Conservation (phyloP, 2,113 vertebrate genomes). For the Condylura cristata region DNA sequence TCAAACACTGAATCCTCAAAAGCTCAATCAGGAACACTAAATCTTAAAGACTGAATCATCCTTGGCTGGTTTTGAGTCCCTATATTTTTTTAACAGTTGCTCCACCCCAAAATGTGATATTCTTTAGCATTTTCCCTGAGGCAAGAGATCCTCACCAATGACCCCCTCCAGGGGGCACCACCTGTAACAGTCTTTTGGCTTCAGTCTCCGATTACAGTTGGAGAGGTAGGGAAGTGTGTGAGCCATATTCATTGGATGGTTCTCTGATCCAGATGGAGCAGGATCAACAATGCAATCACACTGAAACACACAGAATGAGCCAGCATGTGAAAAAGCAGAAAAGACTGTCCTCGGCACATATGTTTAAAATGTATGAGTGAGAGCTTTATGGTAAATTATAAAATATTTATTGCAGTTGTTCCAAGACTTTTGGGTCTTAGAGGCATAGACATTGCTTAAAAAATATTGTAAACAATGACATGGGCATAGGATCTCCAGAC, state of each 20-base stretch:
- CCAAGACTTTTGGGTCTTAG: conserved; percentile 17
- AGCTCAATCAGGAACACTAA: too few species aligned
- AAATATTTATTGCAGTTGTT: conserved; percentile 36
- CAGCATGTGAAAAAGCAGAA: neutral
- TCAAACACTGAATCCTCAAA: too few species aligned
- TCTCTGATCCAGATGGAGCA: neutral
- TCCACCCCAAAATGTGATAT: too few species aligned
- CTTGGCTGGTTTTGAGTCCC: too few species aligned
- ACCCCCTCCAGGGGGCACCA: too few species aligned
- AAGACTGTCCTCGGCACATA: neutral
- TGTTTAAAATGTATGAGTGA: neutral
- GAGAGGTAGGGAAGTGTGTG: neutral
- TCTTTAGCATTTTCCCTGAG: too few species aligned
- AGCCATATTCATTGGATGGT: neutral
- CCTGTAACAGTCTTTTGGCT: too few species aligned
- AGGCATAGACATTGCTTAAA: neutral
- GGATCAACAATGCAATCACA: neutral
- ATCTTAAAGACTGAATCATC: too few species aligned
- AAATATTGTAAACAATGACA: conserved; percentile 13
- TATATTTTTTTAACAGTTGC: too few species aligned
- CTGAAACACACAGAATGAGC: neutral
- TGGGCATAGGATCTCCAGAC: neutral
- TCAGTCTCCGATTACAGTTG: too few species aligned
- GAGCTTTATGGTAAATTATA: conserved; percentile 22
- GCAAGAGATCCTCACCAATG: too few species aligned